phyloP scores from a whole-genome alignment of 2,888 invertebrate species.

The Harpagoxenus sublaevis region DNA sequence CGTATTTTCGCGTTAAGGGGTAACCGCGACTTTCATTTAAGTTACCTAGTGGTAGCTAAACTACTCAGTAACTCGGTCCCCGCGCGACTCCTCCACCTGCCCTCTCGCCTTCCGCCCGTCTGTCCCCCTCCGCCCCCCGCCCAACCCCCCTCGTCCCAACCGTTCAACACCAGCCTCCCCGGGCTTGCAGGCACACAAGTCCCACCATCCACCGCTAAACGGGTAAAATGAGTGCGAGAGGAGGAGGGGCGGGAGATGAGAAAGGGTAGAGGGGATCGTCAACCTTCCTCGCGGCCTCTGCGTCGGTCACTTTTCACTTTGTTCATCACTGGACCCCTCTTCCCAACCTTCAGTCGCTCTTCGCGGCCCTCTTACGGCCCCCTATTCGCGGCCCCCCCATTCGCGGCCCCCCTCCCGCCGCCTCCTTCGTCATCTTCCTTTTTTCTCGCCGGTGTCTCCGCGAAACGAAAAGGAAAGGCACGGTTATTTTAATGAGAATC shows the following conservation, averaged over 20 bases:
- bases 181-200: slow-evolving; percentile 39
- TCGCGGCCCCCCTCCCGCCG: background rate
- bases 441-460: slow-evolving; percentile 32
- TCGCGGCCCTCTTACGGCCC: slow-evolving; percentile 18
- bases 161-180: slow-evolving; percentile 27
- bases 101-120: slow-evolving; percentile 15
- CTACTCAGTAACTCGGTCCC: slow-evolving; percentile 74
- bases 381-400: background rate
- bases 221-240: slow-evolving; percentile 51
- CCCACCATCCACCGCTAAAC: slow-evolving; percentile 47
- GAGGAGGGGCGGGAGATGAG: slow-evolving; percentile 41
- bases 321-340: slow-evolving; percentile 52
- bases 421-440: slow-evolving; percentile 9
- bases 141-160: slow-evolving; percentile 1
- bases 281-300: slow-evolving; percentile 53
- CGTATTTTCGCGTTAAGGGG: slow-evolving; percentile 80
- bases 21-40: slow-evolving; percentile 80
- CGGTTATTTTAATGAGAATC: slow-evolving; percentile 86
- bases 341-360: background rate
- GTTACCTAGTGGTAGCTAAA: slow-evolving; percentile 80
- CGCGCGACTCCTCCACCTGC: slow-evolving; percentile 54
- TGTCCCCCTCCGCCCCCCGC: background rate
- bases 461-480: slow-evolving; percentile 73
- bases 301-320: slow-evolving; percentile 70
- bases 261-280: slow-evolving; percentile 41